Evolutionary conservation across 2,797 vertebrate genomes (phyloP).

Genomic region (Merluccius polli): DNA sequence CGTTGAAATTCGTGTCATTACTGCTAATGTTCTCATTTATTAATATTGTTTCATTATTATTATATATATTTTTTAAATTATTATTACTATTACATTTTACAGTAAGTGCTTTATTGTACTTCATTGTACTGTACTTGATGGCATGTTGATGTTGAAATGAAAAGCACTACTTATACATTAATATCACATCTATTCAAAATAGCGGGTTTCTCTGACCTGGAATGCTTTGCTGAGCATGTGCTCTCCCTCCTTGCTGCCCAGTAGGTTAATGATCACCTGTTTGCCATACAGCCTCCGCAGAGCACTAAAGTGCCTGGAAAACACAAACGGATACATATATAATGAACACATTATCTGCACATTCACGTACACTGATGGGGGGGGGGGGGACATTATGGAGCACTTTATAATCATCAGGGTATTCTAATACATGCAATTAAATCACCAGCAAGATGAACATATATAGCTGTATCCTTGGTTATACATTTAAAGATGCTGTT

Average conservation of each 20-base stretch:
- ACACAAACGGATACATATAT: not conserved
- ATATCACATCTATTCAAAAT: not conserved
- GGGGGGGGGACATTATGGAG: not conserved
- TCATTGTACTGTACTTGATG: not conserved
- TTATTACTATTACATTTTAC: not conserved
- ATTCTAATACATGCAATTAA: not conserved
- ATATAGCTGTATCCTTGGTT: not conserved
- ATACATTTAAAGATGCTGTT: not conserved
- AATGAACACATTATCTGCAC: not conserved
- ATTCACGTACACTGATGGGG: not conserved
- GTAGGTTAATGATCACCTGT: slow-evolving; percentile 94
- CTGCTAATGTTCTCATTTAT: no score
- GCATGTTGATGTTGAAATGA: not conserved
- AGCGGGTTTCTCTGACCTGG: slow-evolving; percentile 76
- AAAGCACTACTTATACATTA: not conserved
- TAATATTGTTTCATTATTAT: no score
- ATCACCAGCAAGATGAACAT: not conserved
- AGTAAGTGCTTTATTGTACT: not conserved
- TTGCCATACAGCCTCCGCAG: slow-evolving; percentile 90
- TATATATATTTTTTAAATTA: no score
- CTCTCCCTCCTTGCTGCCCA: slow-evolving; percentile 96
- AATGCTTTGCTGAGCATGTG: slow-evolving; percentile 99
- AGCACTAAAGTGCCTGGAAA: slow-evolving; percentile 88
- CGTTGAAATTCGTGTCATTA: no score
- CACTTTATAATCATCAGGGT: not conserved